A percentile compares a stretch with the other conserved stretches of the same genome.
Conservation (phyloP, 37 sponge, comb jelly and placozoan genomes). For the Aplysina aerophoba region DNA sequence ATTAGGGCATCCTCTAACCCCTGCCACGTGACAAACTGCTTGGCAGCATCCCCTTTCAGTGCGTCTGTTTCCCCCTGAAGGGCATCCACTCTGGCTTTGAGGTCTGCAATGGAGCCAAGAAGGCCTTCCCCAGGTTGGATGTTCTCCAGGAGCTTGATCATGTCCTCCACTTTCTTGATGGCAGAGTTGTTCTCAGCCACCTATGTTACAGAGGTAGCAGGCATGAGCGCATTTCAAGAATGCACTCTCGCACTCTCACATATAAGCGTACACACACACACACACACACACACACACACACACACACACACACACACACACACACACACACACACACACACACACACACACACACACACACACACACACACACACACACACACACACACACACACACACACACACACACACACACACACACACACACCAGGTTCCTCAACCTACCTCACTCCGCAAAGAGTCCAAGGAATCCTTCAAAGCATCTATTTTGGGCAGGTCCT, state of each 20-base stretch:
- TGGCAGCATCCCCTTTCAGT: constrained; percentile 28
- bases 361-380: background rate
- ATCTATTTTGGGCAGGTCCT: constrained; percentile 36
- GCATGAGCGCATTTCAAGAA: too few relatives aligned
- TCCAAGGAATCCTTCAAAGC: constrained; percentile 35
- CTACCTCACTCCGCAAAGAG: constrained; percentile 20
- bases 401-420: background rate
- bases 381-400: background rate
- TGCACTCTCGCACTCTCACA: background rate
- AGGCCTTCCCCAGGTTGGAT: constrained; percentile 51
- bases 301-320: background rate
- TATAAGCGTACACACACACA: background rate
- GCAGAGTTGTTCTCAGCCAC: constrained; percentile 3
- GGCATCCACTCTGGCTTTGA: constrained; percentile 29
- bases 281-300: background rate
- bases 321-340: background rate
- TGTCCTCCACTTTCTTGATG: constrained; percentile 33
- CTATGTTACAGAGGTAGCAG: background rate
- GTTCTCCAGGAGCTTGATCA: constrained; percentile 51
- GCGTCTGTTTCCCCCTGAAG: constrained; percentile 29
- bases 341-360: too few relatives aligned
- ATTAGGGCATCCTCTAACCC: constrained; percentile 61
- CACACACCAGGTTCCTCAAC: background rate
- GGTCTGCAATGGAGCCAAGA: constrained; percentile 32
- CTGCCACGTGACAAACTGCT: constrained; percentile 47